Conservation (phyloP, 2,888 invertebrate species). For the Boloria selene region DNA sequence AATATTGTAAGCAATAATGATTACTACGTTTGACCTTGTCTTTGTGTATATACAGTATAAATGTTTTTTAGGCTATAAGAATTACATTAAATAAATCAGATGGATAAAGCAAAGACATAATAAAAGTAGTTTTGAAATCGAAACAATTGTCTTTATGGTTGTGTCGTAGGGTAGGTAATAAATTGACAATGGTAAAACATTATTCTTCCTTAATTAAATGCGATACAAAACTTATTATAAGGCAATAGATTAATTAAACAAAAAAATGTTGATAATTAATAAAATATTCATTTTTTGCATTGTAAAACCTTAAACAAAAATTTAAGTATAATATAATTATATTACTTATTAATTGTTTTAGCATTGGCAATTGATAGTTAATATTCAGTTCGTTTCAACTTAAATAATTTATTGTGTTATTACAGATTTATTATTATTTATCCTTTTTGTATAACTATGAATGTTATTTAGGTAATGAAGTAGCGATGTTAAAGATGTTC, state of each 20-base stretch:
- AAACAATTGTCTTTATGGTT: constrained; percentile 21
- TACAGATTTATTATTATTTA: neutral
- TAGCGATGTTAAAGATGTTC: constrained; percentile 7
- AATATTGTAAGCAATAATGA: neutral
- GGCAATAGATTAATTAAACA: neutral
- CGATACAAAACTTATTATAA: constrained; percentile 1
- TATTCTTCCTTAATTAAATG: constrained; percentile 11
- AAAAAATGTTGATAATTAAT: neutral
- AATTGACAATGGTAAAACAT: neutral
- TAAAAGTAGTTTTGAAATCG: neutral
- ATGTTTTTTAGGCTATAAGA: neutral
- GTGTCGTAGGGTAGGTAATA: constrained; percentile 20
- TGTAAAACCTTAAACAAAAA: neutral
- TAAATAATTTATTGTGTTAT: constrained; percentile 5
- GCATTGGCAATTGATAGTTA: no score
- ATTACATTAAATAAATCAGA: no score
- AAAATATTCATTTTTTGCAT: neutral
- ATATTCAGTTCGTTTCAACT: neutral
- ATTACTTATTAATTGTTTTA: no score
- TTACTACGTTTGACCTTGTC: neutral
- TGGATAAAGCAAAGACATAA: neutral
- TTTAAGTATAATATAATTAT: neutral
- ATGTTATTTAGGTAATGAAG: neutral
- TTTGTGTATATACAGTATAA: neutral
- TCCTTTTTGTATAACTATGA: constrained; percentile 10